Conservation (phyloP, 2,888 invertebrate genomes). For the Andrena trimmerana region DNA sequence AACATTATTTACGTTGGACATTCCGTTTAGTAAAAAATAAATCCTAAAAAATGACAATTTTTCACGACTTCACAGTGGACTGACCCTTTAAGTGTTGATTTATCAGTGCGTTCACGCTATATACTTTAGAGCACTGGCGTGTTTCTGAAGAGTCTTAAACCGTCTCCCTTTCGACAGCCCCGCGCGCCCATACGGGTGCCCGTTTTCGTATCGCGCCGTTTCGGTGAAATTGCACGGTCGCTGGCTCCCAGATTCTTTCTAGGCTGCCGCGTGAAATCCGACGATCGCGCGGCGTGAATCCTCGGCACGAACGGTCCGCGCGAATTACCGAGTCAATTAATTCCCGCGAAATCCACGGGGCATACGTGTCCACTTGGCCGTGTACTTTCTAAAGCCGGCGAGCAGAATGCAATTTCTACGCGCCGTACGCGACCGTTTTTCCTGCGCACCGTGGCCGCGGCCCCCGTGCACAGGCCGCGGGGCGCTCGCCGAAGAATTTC, state of each 20-base stretch:
- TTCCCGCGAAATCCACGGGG: constrained; percentile 54
- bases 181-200: no score
- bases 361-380: constrained; percentile 40
- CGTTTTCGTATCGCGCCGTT: constrained; percentile 3
- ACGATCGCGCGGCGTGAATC: constrained; percentile 25
- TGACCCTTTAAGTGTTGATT: no score
- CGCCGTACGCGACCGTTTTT: constrained; percentile 28
- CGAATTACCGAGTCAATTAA: constrained; percentile 60
- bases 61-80: no score
- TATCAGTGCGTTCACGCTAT: no score
- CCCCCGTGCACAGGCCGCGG: not conserved
- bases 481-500: constrained; percentile 4
- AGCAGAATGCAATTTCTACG: constrained; percentile 62
- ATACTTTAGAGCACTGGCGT: no score
- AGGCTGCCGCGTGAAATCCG: constrained; percentile 26
- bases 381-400: constrained; percentile 65
- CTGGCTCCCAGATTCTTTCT: constrained; percentile 5
- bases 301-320: not conserved
- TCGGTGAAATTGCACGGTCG: constrained; percentile 8
- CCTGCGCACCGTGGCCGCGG: not conserved
- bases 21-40: no score
- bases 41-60: no score
- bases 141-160: no score
- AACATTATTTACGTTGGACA: no score
- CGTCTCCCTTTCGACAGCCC: not conserved